Conservation (phyloP, 2,113 vertebrate genomes). For the Uria lomvia region DNA sequence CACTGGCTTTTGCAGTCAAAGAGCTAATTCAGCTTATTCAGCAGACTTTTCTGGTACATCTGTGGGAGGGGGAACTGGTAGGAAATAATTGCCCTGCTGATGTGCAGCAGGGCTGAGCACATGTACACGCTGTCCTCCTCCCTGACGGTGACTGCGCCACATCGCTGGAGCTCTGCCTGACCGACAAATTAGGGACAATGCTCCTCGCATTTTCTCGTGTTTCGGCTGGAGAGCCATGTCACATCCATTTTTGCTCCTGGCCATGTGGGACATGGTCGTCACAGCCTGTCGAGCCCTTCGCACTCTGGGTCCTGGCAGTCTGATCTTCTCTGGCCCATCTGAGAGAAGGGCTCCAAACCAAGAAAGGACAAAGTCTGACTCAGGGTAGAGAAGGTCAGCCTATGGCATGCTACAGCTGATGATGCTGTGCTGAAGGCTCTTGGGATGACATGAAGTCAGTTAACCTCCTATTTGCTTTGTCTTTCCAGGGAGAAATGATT, state of each 20-base stretch:
- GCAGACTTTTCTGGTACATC: not conserved
- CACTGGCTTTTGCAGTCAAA: not conserved
- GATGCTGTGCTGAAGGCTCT: not conserved
- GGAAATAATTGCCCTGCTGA: not conserved
- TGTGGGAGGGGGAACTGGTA: not conserved
- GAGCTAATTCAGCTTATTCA: not conserved
- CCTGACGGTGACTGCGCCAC: not conserved
- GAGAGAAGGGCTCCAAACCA: not conserved
- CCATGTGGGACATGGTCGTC: accelerated
- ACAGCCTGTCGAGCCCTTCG: not conserved
- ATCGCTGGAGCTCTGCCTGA: not conserved
- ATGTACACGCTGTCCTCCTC: not conserved
- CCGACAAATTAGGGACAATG: not conserved
- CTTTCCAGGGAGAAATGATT: not conserved
- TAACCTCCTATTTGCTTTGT: not conserved
- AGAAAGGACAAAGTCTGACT: not conserved
- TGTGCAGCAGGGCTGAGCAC: not conserved
- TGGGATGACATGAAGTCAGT: not conserved
- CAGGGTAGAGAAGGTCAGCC: not conserved
- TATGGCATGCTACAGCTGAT: not conserved
- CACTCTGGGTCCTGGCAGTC: not conserved
- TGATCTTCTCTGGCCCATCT: not conserved
- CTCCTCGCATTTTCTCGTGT: not conserved
- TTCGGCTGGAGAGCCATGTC: not conserved
- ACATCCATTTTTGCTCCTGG: not conserved